Evolutionary conservation across 2,113 vertebrate genomes (phyloP), one percentile per base, ranked within the genome.

Genomic region (Triplophysa rosa): DNA sequence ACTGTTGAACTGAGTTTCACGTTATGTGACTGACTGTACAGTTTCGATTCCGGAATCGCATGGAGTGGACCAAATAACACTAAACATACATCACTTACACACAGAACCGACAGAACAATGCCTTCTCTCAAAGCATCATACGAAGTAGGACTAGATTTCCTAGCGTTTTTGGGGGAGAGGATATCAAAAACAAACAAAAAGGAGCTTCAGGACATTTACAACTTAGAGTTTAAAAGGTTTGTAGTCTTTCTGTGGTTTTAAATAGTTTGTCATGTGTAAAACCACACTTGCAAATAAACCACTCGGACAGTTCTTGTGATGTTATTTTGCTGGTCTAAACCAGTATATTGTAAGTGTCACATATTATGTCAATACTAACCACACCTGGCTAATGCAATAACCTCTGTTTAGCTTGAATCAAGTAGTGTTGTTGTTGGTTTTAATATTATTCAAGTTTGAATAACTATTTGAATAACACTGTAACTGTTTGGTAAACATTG

Each of bases 161-260:
- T 95, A 77, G 91, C 88, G 77, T 95, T 93, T 81, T 90, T 98
- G 58, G 87, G 80, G 37, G 91, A 91, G 14, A 89, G 91, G 82
- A 82, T 82, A 65, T 73, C 77, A 29, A 84, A 75, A 80, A 91
- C 72, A 7, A 85, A 77, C 59, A 93, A 84, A 80, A 89, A 89
- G 17, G n/a, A 86, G 24, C 93, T 98, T 81, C 87, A 89, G 63
- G 29, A 37, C 17, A 88, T 98, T 82, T 98, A 96, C 88, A 90
- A 91, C 84, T 73, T 42, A 12, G 88, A 96, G 85, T 98, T 97
- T 79, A 94, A 88, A 85, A 65, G 80, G 80, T 82, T 71, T 61
- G 71, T 19, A 2, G n/a, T n/a, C n/a, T 10, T n/a, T 11, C 54
- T 58, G 7, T 21, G 19, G n/a, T n/a, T 10, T 19, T 58, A 58